Evolutionary conservation across 2,888 invertebrate species (phyloP).

Genomic region (Erynnis tages): DNA sequence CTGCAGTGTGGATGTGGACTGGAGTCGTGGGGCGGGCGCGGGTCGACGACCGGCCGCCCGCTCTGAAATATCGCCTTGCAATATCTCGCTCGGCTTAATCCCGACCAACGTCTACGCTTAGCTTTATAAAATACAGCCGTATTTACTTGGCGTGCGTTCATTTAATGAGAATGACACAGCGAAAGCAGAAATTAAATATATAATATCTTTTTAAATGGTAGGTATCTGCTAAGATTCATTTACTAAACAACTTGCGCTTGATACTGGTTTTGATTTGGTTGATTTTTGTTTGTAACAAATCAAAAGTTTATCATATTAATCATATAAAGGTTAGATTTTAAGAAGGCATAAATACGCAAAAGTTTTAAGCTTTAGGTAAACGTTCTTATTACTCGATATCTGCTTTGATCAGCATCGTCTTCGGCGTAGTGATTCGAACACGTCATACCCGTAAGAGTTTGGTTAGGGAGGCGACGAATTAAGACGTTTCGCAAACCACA

Average conservation of each 20-base stretch:
- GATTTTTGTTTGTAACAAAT: too few relatives aligned
- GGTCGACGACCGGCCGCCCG: slow-evolving; percentile 72
- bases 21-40: slow-evolving; percentile 56
- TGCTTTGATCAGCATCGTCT: not conserved
- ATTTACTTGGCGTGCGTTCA: slow-evolving; percentile 22
- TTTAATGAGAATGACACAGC: slow-evolving; percentile 11
- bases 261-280: too few relatives aligned
- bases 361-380: too few relatives aligned
- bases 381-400: not conserved
- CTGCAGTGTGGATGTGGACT: slow-evolving; percentile 31
- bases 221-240: too few relatives aligned
- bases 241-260: too few relatives aligned
- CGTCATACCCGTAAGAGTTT: slow-evolving; percentile 9
- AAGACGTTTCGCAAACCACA: slow-evolving; percentile 78
- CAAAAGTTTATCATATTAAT: too few relatives aligned
- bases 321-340: too few relatives aligned
- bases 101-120: slow-evolving; percentile 48
- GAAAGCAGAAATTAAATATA: too few relatives aligned
- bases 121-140: slow-evolving; percentile 46
- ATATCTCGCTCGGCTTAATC: slow-evolving; percentile 67
- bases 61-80: slow-evolving; percentile 70
- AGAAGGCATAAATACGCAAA: too few relatives aligned
- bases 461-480: slow-evolving; percentile 56
- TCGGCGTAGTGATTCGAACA: slow-evolving; percentile 3
- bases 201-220: too few relatives aligned